Conservation (phyloP, 2,797 vertebrate species). For the Antrozous pallidus region DNA sequence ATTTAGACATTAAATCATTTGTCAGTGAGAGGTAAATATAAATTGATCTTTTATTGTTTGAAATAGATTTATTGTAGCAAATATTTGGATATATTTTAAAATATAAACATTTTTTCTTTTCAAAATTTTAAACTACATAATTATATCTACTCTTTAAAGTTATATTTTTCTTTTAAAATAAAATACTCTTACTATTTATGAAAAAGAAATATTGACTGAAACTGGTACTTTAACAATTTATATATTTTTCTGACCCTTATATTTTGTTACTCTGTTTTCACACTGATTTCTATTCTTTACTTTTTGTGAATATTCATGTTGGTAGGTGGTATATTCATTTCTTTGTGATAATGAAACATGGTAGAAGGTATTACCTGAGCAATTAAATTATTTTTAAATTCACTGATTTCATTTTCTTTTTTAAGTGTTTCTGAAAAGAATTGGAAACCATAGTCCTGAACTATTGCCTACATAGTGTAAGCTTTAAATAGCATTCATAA, state of each 20-base stretch:
- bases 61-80: conserved; percentile 38
- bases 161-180: conserved; percentile 40
- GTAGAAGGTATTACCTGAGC: not conserved
- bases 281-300: not conserved
- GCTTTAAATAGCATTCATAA: conserved; percentile 25
- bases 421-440: conserved; percentile 8
- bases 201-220: conserved; percentile 23
- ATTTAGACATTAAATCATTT: conserved; percentile 30
- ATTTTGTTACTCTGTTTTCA: conserved; percentile 38
- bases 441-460: not conserved
- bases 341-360: not conserved
- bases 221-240: not conserved
- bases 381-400: conserved; percentile 50
- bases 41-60: conserved; percentile 46
- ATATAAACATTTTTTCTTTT: conserved; percentile 24
- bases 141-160: not conserved
- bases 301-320: conserved; percentile 29
- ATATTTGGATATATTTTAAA: conserved; percentile 39
- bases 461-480: conserved; percentile 13
- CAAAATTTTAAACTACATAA: not conserved
- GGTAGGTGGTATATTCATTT: not conserved
- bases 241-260: conserved; percentile 32
- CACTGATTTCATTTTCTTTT: conserved; percentile 42
- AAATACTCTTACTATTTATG: conserved; percentile 17
- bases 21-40: not conserved